Percentiles rank a stretch among this genome's conserved stretches.
Evolutionary conservation across 1,140 invertebrate genomes (phyloP).

Genomic region (Aethina tumida): DNA sequence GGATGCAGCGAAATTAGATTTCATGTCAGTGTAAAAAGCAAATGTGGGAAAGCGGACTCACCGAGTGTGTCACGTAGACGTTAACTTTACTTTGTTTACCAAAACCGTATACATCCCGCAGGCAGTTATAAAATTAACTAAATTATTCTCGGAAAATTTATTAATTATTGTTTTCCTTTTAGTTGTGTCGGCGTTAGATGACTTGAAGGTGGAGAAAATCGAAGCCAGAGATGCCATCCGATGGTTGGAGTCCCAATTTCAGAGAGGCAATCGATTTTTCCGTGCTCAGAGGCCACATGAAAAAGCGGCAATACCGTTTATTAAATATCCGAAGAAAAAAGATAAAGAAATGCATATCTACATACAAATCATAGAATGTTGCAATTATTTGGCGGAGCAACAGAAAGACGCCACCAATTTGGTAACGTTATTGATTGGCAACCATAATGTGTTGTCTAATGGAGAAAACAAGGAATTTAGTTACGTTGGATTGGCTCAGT

Average conservation of each 20-base stretch:
- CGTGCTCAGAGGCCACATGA: slow-evolving; percentile 73
- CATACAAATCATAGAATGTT: slow-evolving; percentile 61
- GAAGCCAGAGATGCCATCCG: slow-evolving; percentile 80
- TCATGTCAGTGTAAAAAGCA: no score
- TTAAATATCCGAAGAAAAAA: slow-evolving; percentile 63
- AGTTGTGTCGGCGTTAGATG: slow-evolving; percentile 81
- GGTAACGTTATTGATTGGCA: slow-evolving; percentile 50
- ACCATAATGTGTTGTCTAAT: slow-evolving; percentile 29
- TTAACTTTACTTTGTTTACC: no score
- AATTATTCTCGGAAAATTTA: no score
- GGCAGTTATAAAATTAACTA: no score
- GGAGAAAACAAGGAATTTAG: slow-evolving; percentile 32
- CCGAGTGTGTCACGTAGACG: no score
- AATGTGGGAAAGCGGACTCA: no score
- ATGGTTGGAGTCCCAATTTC: slow-evolving; percentile 80
- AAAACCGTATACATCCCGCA: no score
- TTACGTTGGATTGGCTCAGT: slow-evolving; percentile 43
- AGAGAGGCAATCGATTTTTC: slow-evolving; percentile 71
- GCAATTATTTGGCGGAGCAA: slow-evolving; percentile 55
- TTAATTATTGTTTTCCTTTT: slow-evolving; percentile 29
- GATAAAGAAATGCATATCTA: slow-evolving; percentile 58
- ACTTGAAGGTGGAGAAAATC: slow-evolving; percentile 66
- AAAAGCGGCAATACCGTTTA: slow-evolving; percentile 55
- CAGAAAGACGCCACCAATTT: slow-evolving; percentile 42
- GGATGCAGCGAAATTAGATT: no score